A percentile compares a stretch with the other conserved stretches of the same genome.
Evolutionary conservation across 2,797 vertebrate genomes (phyloP).

Genomic region (Ptychadena robeensis): DNA sequence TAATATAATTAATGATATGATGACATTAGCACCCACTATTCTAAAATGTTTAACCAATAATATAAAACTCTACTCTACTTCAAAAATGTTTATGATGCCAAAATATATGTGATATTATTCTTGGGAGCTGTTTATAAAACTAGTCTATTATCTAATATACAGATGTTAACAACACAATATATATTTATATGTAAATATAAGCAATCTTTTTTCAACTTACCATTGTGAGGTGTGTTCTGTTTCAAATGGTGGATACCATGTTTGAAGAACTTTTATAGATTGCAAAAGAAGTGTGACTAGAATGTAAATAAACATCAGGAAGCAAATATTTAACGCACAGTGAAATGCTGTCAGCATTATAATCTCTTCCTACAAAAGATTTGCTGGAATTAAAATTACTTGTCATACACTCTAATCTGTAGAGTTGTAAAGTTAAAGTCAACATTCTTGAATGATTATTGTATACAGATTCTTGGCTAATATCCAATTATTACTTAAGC

Average conservation of each 20-base stretch:
- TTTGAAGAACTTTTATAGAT: constrained; percentile 43
- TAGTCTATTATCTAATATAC: no score
- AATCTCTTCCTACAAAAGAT: constrained; percentile 31
- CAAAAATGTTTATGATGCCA: no score
- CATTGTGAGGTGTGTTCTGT: constrained; percentile 21
- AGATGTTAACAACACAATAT: no score
- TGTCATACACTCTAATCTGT: background rate
- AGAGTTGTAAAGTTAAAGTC: background rate
- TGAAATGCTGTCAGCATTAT: constrained; percentile 19
- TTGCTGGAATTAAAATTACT: constrained; percentile 11
- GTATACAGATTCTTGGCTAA: background rate
- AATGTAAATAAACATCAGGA: background rate
- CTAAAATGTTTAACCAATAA: no score
- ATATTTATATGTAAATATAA: background rate
- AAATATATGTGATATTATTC: no score
- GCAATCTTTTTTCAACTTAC: constrained; percentile 15
- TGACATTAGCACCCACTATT: no score
- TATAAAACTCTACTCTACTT: no score
- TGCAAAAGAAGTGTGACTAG: background rate
- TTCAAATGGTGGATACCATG: background rate
- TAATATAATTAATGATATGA: no score
- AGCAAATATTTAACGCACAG: constrained; percentile 48
- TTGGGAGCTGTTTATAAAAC: no score
- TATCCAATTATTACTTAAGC: no score
- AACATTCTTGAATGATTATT: background rate